Percentiles rank a stretch among this genome's conserved stretches.
Conservation (phyloP, 2,888 invertebrate species). For the Drosophila nr. perissopoda region DNA sequence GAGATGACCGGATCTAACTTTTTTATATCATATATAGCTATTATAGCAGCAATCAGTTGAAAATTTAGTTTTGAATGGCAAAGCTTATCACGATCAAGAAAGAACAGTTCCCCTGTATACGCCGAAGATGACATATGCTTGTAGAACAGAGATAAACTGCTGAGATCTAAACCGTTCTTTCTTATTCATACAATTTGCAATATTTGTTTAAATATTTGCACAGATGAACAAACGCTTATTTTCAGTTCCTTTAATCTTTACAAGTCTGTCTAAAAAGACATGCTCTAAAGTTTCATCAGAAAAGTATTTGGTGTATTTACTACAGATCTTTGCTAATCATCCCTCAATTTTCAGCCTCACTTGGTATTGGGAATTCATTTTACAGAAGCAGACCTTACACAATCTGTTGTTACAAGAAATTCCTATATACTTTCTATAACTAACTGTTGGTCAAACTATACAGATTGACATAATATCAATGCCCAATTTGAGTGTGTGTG, state of each 20-base stretch:
- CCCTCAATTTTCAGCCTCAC: not conserved
- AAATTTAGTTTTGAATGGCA: not conserved
- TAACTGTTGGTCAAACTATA: not conserved
- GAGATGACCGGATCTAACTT: not conserved
- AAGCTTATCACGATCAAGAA: not conserved
- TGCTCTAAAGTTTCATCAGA: not conserved
- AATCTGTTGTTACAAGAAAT: not conserved
- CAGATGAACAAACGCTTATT: not conserved
- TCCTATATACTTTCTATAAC: not conserved
- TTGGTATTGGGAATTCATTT: not conserved
- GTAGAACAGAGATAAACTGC: not conserved
- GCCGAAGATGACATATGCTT: too few relatives aligned
- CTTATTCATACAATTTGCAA: not conserved
- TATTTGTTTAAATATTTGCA: not conserved
- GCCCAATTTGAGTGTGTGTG: not conserved
- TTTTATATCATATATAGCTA: not conserved
- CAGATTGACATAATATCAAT: not conserved
- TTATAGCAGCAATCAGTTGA: not conserved
- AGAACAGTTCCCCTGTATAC: too few relatives aligned
- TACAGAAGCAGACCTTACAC: not conserved
- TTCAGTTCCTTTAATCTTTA: not conserved
- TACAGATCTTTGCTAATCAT: not conserved
- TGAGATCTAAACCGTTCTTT: not conserved
- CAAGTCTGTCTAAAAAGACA: not conserved
- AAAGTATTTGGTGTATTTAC: not conserved